Conservation (phyloP, 2,888 invertebrate species). For the Apoderus coryli region DNA sequence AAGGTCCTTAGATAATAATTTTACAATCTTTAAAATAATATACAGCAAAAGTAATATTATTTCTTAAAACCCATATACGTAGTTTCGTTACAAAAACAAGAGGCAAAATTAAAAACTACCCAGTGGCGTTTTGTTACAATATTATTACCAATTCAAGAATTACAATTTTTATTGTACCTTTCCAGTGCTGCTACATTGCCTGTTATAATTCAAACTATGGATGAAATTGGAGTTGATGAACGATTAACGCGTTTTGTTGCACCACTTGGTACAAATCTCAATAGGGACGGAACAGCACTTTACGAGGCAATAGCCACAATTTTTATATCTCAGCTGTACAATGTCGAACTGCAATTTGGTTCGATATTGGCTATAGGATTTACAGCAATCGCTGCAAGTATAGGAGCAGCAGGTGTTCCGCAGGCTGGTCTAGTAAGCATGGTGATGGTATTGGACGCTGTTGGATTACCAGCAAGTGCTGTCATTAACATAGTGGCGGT, state of each 20-base stretch:
- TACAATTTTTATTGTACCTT: no score
- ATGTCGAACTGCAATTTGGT: slow-evolving; percentile 68
- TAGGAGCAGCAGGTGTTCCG: slow-evolving; percentile 94
- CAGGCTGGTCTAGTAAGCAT: slow-evolving; percentile 92
- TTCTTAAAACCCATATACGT: no score
- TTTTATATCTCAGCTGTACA: slow-evolving; percentile 88
- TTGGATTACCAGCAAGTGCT: slow-evolving; percentile 79
- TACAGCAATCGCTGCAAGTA: slow-evolving; percentile 92
- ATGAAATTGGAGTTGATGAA: slow-evolving; percentile 80
- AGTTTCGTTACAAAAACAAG: no score
- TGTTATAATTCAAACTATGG: slow-evolving; percentile 57
- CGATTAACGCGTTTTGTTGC: slow-evolving; percentile 89
- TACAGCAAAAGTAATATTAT: no score
- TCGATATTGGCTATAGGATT: slow-evolving; percentile 78
- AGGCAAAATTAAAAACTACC: no score
- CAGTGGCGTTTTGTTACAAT: no score
- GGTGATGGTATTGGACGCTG: slow-evolving; percentile 88
- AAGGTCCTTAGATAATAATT: no score
- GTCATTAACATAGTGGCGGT: slow-evolving; percentile 83
- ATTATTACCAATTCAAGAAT: no score
- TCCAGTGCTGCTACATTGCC: slow-evolving; percentile 86
- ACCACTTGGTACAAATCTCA: slow-evolving; percentile 95
- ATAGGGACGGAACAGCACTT: slow-evolving; percentile 95
- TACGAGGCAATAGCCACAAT: slow-evolving; percentile 97
- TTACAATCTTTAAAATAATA: no score